Evolutionary conservation across 2,888 invertebrate species (phyloP).

Genomic region (Lasioglossum calceatum): DNA sequence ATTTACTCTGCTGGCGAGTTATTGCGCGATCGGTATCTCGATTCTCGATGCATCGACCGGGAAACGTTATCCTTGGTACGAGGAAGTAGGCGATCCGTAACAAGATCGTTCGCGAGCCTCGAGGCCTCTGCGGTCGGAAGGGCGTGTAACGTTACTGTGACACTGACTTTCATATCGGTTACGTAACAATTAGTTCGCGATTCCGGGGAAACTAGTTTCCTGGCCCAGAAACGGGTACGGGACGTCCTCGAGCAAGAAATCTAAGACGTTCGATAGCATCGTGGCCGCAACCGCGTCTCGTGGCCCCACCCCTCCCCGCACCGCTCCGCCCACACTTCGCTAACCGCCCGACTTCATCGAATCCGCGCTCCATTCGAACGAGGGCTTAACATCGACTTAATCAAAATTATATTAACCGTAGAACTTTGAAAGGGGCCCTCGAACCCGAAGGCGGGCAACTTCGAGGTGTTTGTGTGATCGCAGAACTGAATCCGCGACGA

Average conservation of each 20-base stretch:
- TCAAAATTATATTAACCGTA: conserved; percentile 4
- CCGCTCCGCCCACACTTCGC: neutral
- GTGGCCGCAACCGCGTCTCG: neutral
- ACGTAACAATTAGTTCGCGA: conserved; percentile 54
- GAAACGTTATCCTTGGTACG: conserved; percentile 1
- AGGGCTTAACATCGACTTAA: neutral
- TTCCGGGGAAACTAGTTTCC: conserved; percentile 46
- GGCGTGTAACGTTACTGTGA: conserved; percentile 50
- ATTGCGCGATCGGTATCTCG: conserved; percentile 20
- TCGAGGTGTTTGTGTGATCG: neutral
- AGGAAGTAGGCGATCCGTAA: conserved; percentile 48
- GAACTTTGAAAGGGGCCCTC: neutral
- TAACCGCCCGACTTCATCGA: neutral
- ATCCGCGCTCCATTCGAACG: conserved; percentile 1
- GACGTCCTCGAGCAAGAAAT: conserved; percentile 35
- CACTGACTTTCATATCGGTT: conserved; percentile 68
- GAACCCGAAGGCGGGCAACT: neutral
- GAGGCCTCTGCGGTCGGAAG: neutral
- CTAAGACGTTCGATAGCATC: conserved; percentile 30
- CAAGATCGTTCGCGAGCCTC: conserved; percentile 21
- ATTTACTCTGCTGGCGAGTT: neutral
- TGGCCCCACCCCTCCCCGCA: neutral
- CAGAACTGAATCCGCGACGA: neutral
- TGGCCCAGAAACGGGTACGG: conserved; percentile 24
- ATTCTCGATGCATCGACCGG: neutral